Percentiles rank a stretch among this genome's conserved stretches.
These are phyloP conservation scores for Rhagophthalmus giganteus DNA, from an alignment of 2,888 invertebrate genomes.

Conservation along the genomic window DNA sequence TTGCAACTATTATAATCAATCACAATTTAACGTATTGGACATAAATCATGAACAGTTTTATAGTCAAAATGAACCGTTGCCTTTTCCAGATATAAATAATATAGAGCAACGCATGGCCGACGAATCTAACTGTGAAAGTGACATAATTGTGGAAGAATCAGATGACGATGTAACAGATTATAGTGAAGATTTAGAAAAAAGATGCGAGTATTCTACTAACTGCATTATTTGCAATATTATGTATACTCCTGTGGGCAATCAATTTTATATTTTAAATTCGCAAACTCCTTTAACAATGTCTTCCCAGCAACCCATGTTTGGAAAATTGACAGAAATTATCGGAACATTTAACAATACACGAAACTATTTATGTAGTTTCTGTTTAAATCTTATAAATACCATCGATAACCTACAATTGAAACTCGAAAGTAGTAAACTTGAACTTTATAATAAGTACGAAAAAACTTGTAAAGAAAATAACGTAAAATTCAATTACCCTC, in stretches of 20 bases:
- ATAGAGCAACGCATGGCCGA: constrained; percentile 43
- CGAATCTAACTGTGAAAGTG: constrained; percentile 50
- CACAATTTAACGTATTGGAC: constrained; percentile 10
- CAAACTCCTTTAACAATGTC: constrained; percentile 52
- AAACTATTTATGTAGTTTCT: constrained; percentile 51
- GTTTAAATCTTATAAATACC: constrained; percentile 52
- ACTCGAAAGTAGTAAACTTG: constrained; percentile 44
- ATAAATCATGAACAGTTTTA: constrained; percentile 21
- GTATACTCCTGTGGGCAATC: constrained; percentile 47
- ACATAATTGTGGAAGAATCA: constrained; percentile 54
- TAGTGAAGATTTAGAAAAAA: constrained; percentile 41
- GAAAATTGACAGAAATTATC: constrained; percentile 44
- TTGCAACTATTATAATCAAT: neutral
- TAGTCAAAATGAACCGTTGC: constrained; percentile 12
- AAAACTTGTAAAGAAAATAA: constrained; percentile 41
- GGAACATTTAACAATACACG: constrained; percentile 37
- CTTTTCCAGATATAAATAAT: constrained; percentile 29
- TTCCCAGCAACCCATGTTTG: constrained; percentile 48
- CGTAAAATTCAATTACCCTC: constrained; percentile 2
- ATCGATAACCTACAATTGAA: constrained; percentile 53
- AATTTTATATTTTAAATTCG: constrained; percentile 50
- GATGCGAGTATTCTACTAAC: constrained; percentile 36
- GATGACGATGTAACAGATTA: constrained; percentile 47
- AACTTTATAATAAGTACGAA: constrained; percentile 46
- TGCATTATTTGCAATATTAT: constrained; percentile 51